Conservation (phyloP, 1,140 invertebrate genomes). For the Drosophila truncata region DNA sequence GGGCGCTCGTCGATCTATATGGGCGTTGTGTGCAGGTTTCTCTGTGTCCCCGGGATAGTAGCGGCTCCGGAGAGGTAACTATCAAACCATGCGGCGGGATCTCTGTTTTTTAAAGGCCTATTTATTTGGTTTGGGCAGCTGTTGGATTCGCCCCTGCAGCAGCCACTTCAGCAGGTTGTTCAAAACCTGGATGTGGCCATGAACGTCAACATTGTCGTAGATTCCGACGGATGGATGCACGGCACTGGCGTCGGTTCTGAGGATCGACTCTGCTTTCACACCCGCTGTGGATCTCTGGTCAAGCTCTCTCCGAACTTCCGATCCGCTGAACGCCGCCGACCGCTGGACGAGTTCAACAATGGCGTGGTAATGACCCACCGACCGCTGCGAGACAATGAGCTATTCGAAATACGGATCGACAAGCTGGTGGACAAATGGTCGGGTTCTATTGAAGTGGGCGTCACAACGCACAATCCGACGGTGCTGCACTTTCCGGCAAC, state of each 20-base stretch:
- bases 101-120: neutral
- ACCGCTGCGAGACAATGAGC: constrained; percentile 93
- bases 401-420: constrained; percentile 97
- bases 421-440: constrained; percentile 96
- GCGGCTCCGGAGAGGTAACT: constrained; percentile 52
- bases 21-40: constrained; percentile 96
- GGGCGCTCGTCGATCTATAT: constrained; percentile 96
- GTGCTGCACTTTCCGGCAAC: constrained; percentile 97
- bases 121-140: constrained; percentile 21
- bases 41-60: constrained; percentile 85
- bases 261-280: constrained; percentile 94
- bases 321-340: constrained; percentile 93
- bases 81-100: neutral
- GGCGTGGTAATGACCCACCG: constrained; percentile 97
- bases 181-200: constrained; percentile 84
- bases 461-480: constrained; percentile 96
- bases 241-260: constrained; percentile 38
- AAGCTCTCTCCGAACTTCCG: constrained; percentile 94
- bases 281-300: constrained; percentile 94
- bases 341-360: constrained; percentile 98
- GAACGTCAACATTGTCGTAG: constrained; percentile 72
- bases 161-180: constrained; percentile 73
- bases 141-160: constrained; percentile 62
- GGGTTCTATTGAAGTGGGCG: constrained; percentile 96
- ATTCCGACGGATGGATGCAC: constrained; percentile 46